Conservation (phyloP, 1,140 invertebrate genomes). For the Drosophila pandora region DNA sequence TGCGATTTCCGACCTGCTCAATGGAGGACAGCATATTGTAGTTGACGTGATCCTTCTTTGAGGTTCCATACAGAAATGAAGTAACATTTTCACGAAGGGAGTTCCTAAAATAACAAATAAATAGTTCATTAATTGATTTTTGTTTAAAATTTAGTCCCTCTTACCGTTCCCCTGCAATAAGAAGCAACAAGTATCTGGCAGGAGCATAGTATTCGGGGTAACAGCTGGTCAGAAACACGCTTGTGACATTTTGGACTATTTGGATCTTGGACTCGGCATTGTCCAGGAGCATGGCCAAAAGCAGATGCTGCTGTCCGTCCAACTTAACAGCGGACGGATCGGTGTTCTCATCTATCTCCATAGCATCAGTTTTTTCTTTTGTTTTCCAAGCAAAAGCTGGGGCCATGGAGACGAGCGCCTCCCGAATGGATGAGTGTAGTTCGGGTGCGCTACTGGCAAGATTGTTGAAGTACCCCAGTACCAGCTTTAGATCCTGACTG, state of each 20-base stretch:
- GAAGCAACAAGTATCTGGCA: slow-evolving; percentile 92
- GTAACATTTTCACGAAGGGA: slow-evolving; percentile 78
- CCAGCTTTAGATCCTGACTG: slow-evolving; percentile 85
- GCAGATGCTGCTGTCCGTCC: slow-evolving; percentile 85
- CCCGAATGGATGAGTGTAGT: slow-evolving; percentile 88
- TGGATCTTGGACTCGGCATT: slow-evolving; percentile 88
- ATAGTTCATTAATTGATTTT: not conserved
- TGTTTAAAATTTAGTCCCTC: slow-evolving; percentile 39
- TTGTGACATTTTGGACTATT: slow-evolving; percentile 91
- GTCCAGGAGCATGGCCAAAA: slow-evolving; percentile 84
- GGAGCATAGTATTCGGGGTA: slow-evolving; percentile 92
- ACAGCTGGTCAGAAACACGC: slow-evolving; percentile 91
- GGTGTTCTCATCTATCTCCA: slow-evolving; percentile 51
- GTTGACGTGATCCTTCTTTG: slow-evolving; percentile 82
- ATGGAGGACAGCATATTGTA: slow-evolving; percentile 75
- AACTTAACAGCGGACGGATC: slow-evolving; percentile 77
- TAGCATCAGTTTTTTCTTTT: slow-evolving; percentile 68
- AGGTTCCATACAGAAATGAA: slow-evolving; percentile 77
- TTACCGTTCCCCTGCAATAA: slow-evolving; percentile 93
- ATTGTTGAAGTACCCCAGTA: slow-evolving; percentile 84
- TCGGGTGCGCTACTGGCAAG: slow-evolving; percentile 85
- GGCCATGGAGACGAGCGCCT: slow-evolving; percentile 89
- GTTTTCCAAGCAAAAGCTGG: slow-evolving; percentile 87
- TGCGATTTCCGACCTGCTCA: slow-evolving; percentile 56
- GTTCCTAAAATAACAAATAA: slow-evolving; percentile 42